phyloP scores from a whole-genome alignment of 2,113 vertebrate genomes.

The Elephantulus edwardii region DNA sequence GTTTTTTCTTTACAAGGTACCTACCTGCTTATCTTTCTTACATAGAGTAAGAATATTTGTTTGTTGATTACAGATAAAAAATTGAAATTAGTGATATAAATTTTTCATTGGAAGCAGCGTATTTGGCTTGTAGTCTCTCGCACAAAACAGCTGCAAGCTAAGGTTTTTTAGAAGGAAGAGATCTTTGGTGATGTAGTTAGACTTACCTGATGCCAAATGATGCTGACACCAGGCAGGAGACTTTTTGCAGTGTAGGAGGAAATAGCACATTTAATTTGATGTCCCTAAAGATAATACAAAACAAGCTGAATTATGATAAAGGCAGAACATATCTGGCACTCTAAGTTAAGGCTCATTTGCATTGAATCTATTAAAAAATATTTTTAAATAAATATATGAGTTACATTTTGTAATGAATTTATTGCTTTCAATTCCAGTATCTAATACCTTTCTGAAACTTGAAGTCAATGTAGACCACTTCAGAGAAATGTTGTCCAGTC shows the following conservation, averaged over 20 bases:
- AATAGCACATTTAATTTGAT: constrained; percentile 48
- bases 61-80: background rate
- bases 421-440: constrained; percentile 17
- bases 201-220: constrained; percentile 61
- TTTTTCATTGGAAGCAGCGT: background rate
- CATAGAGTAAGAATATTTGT: background rate
- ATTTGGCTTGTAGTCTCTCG: constrained; percentile 28
- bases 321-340: background rate
- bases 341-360: background rate
- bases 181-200: constrained; percentile 27
- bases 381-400: constrained; percentile 18
- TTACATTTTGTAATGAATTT: background rate
- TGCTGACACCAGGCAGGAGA: constrained; percentile 36
- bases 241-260: background rate
- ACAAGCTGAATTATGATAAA: background rate
- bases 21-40: background rate
- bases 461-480: background rate
- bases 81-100: background rate
- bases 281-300: background rate
- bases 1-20: background rate
- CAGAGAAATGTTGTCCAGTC: background rate
- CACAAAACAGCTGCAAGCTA: background rate
- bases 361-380: background rate
- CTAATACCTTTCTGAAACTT: constrained; percentile 12
- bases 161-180: background rate